Conservation (phyloP, 2,888 invertebrate species). For the Ennomos fuscantarius region DNA sequence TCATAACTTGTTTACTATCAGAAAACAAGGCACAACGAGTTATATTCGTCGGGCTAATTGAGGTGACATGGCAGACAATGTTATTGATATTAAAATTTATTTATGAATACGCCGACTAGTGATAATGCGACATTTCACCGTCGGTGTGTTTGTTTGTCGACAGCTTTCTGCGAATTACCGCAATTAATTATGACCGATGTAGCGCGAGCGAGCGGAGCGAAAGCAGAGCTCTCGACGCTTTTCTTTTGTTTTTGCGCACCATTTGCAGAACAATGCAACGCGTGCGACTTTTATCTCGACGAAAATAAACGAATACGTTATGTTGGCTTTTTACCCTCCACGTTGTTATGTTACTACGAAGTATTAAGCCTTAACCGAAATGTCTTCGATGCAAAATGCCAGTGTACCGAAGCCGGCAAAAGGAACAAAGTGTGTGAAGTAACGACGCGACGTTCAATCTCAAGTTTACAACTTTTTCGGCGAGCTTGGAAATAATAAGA, state of each 20-base stretch:
- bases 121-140: slow-evolving; percentile 72
- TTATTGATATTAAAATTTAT: slow-evolving; percentile 67
- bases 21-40: slow-evolving; percentile 25
- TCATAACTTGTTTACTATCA: slow-evolving; percentile 25
- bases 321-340: slow-evolving; percentile 61
- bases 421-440: slow-evolving; percentile 40
- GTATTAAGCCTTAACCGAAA: slow-evolving; percentile 47
- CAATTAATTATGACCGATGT: slow-evolving; percentile 79
- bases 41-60: slow-evolving; percentile 33
- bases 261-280: slow-evolving; percentile 78
- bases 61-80: slow-evolving; percentile 50
- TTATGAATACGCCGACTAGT: slow-evolving; percentile 65
- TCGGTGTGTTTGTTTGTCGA: slow-evolving; percentile 64
- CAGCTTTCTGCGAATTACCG: slow-evolving; percentile 75
- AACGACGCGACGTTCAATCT: slow-evolving; percentile 47
- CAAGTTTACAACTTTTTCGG: slow-evolving; percentile 45
- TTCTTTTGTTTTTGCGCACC: slow-evolving; percentile 74
- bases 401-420: slow-evolving; percentile 44
- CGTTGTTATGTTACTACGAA: slow-evolving; percentile 35
- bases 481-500: slow-evolving; percentile 28
- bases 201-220: slow-evolving; percentile 45
- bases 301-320: slow-evolving; percentile 64
- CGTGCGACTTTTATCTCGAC: slow-evolving; percentile 70
- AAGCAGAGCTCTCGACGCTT: slow-evolving; percentile 37
- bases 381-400: slow-evolving; percentile 54